A percentile compares a stretch with the other conserved stretches of the same genome.
These are phyloP conservation scores for Oncorhynchus clarkii DNA, from an alignment of 2,113 vertebrate genomes.

Conservation along the genomic window DNA sequence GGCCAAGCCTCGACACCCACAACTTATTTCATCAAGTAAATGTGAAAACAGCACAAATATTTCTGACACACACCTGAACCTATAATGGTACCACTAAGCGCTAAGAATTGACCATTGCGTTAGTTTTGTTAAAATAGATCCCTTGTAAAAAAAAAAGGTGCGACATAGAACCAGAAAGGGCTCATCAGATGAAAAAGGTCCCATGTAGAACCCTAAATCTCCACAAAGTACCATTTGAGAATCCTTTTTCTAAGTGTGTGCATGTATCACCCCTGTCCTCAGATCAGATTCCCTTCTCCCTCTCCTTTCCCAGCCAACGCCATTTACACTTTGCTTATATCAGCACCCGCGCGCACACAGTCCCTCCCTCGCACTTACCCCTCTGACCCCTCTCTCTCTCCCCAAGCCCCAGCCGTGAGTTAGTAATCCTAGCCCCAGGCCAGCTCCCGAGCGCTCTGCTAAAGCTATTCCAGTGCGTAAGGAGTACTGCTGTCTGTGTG, in stretches of 20 bases:
- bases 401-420: conserved; percentile 21
- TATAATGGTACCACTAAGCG: too few species aligned
- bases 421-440: conserved; percentile 47
- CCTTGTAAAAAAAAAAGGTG: too few species aligned
- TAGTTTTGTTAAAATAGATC: too few species aligned
- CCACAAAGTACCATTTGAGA: too few species aligned
- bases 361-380: conserved; percentile 36
- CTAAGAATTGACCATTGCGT: too few species aligned
- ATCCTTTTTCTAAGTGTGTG: neutral
- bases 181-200: too few species aligned
- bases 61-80: too few species aligned
- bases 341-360: conserved; percentile 7
- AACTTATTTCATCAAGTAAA: too few species aligned
- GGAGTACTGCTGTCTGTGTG: conserved; percentile 13
- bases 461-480: conserved; percentile 36
- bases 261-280: neutral
- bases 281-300: neutral
- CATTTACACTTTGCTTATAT: conserved; percentile 23
- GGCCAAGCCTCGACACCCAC: too few species aligned
- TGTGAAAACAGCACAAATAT: too few species aligned
- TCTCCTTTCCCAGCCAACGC: neutral
- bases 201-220: too few species aligned
- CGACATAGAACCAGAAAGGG: too few species aligned
- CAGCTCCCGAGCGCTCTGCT: conserved; percentile 42
- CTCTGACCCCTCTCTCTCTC: conserved; percentile 48